Base-by-base conservation (phyloP, 2,797 vertebrate genomes). In the Pseudochirops cupreus region DNA sequence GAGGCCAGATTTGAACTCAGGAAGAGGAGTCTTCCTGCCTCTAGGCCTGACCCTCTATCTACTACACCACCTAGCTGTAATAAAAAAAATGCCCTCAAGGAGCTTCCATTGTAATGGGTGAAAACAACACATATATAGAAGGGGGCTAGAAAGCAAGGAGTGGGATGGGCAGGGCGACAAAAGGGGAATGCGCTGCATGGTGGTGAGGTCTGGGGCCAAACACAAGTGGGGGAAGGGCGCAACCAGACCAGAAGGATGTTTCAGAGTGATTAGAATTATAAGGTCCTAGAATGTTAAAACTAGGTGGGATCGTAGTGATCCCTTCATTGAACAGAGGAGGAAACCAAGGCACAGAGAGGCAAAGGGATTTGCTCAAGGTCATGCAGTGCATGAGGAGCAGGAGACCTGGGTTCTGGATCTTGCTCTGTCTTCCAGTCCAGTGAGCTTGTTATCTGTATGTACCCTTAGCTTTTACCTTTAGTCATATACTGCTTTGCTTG, bases 281-380 rank as follows among this genome's bases (percentile, higher is more conserved):
- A 39, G 33, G n/a, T 74, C 13, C 33, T n/a, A 74, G 16, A 74
- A 74, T 39, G n/a, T 82, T 46, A 26, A 50, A 87, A 87, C 2
- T 87, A 87, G 39, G 24, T 46, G 21, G 31, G 39, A 26, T 87
- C 10, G 11, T 87, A 50, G 39, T 50, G 39, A 26, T 31, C 21
- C 24, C 46, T 33, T 4, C 10, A 56, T 50, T 91, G 56, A 39
- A 91, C 58, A 28, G 7, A 18, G 0, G 4, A 89, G 59, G 82
- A 91, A 91, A 89, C 6, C 11, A 62, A 93, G 94, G 56, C 13
- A 53, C 95, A 96, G 90, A 59, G 50, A 10, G 14, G 11, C 3
- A 53, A 59, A 94, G 92, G 90, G 31, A 92, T 39, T 74, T 59
- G 14, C 74, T 91, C 94, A 59, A 5, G 52, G 50, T 67, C 31